phyloP scores from a whole-genome alignment of 2,888 invertebrate species.

The Strigamia maritima region DNA sequence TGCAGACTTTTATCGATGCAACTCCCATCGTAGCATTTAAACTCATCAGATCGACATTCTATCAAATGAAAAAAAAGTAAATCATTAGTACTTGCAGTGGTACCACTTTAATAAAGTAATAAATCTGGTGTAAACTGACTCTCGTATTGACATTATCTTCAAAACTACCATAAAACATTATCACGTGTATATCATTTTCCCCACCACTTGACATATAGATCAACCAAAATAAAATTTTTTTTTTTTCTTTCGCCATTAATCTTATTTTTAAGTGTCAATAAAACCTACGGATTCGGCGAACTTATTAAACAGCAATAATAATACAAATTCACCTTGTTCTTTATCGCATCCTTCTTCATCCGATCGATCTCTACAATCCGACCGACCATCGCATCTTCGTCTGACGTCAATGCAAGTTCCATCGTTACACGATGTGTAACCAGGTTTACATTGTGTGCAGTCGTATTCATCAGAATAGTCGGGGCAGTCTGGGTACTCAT shows the following conservation, averaged over 20 bases:
- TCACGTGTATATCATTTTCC: not conserved
- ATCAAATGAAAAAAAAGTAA: not conserved
- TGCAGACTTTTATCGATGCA: conserved; percentile 62
- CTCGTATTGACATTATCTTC: not conserved
- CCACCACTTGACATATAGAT: not conserved
- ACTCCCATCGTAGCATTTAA: conserved; percentile 60
- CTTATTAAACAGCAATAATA: not conserved
- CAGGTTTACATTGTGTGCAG: conserved; percentile 51
- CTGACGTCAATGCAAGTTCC: conserved; percentile 62
- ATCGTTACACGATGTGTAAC: conserved; percentile 59
- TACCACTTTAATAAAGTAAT: not conserved
- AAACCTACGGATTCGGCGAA: not conserved
- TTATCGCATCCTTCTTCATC: conserved; percentile 61
- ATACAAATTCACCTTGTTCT: not conserved
- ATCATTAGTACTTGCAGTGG: not conserved
- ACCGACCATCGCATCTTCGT: conserved; percentile 63
- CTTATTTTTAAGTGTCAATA: not conserved
- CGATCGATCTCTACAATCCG: conserved; percentile 63
- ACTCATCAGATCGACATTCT: conserved; percentile 43
- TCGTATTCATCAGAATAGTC: conserved; percentile 52
- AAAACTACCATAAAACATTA: not conserved
- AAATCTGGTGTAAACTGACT: not conserved
- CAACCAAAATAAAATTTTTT: not conserved
- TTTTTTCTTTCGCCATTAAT: not conserved
- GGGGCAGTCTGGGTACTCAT: conserved; percentile 49